Evolutionary conservation across 1,140 invertebrate species (phyloP), one percentile per base, ranked within the genome.

Genomic region (Carcinoscorpius rotundicauda): DNA sequence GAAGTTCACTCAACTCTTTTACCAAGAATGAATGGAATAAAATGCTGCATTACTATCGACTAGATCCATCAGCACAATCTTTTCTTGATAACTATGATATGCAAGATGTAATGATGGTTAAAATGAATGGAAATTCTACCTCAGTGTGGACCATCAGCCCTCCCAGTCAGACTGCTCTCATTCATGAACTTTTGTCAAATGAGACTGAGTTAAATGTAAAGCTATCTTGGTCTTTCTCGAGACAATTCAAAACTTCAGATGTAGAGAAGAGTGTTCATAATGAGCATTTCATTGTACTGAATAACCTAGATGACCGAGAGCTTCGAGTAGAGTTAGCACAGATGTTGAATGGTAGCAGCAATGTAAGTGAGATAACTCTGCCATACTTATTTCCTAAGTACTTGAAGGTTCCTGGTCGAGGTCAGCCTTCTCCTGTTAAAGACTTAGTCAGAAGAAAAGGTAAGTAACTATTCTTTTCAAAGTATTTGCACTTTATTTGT

Each of bases 61-160:
- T 74, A 56, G 78, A 84, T 66, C 77, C 81, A 69, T 78, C 80
- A 3, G 91, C 91, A 0, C 79, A 86, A 65, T 90, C 86, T 4
- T 97, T 97, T 75, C 80, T 98, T 1, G 86, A 87, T 63, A 89
- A 88, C 75, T 98, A 96, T 77, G 84, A 91, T 72, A 80, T 84
- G 68, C 82, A 85, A 51, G 95, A 98, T 80, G 83, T 97, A 1
- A 86, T 87, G 1, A 85, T 87, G 5, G 83, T 93, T 4, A 83
- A 81, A 72, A 78, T 98, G 52, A 88, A 87, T 69, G 84, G 85
- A 5, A 89, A 92, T 73, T 97, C 93, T 0, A 87, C 88, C 6
- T 86, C 86, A 67, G 78, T 88, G 5, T 98, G 96, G 96, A 84
- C 83, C 62, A 97, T 98, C 69, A 94, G 92, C 60, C 93, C 93